Evolutionary conservation across 2,888 invertebrate species (phyloP).

Genomic region (Ethmia dodecea): DNA sequence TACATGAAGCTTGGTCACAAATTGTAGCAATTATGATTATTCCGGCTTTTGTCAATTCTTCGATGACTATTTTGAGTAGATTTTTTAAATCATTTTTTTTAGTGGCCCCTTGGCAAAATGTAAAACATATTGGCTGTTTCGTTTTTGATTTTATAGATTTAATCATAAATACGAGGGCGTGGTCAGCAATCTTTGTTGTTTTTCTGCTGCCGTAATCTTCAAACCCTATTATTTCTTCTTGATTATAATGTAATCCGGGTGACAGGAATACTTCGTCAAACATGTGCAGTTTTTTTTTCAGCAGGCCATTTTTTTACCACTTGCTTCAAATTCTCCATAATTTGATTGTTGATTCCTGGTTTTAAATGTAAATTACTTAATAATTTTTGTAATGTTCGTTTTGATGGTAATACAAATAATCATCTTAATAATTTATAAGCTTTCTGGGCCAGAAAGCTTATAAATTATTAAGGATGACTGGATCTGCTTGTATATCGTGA

Average conservation of each 20-base stretch:
- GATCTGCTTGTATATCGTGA: neutral
- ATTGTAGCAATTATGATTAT: neutral
- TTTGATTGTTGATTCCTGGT: neutral
- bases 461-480: too few species aligned
- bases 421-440: slow-evolving; percentile 2
- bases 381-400: neutral
- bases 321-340: neutral
- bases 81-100: neutral
- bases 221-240: neutral
- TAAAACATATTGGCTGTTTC: neutral
- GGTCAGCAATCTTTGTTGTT: neutral
- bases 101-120: neutral
- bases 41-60: neutral
- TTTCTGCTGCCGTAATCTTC: neutral
- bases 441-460: too few species aligned
- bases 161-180: neutral
- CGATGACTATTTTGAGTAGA: neutral
- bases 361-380: neutral
- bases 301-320: neutral
- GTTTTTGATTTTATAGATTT: neutral
- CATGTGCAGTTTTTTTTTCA: neutral
- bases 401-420: neutral
- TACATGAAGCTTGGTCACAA: neutral
- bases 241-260: neutral
- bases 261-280: neutral